These are phyloP conservation scores for Euphonia xanthogaster DNA, from an alignment of 2,797 vertebrate genomes.

Conservation along the genomic window DNA sequence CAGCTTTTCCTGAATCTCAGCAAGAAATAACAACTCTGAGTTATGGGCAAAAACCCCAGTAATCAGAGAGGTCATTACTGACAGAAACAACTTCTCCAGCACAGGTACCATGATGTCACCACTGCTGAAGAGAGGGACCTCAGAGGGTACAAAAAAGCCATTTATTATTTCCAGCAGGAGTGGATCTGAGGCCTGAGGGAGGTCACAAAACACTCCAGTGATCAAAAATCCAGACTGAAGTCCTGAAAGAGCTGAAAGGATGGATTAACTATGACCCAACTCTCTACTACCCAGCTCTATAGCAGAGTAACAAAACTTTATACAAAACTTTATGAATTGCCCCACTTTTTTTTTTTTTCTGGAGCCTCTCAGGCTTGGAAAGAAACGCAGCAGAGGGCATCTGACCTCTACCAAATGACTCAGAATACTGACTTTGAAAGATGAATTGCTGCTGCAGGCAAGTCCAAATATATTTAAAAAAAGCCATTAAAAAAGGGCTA, in stretches of 20 bases:
- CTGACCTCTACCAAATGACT: background rate
- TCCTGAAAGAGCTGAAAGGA: background rate
- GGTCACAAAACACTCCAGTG: background rate
- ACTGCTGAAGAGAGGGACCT: background rate
- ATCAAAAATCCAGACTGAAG: slow-evolving; percentile 4
- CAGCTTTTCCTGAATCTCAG: slow-evolving; percentile 15
- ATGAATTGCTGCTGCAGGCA: background rate
- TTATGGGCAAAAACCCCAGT: slow-evolving; percentile 14
- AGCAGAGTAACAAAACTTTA: background rate
- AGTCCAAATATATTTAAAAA: background rate
- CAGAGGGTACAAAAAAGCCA: background rate
- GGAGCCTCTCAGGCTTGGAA: background rate
- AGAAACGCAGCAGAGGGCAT: background rate
- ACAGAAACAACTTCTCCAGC: slow-evolving; percentile 25
- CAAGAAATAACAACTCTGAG: slow-evolving; percentile 49
- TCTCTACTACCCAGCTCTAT: background rate
- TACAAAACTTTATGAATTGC: background rate
- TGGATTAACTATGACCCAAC: background rate
- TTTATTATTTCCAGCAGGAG: background rate
- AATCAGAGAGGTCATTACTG: slow-evolving; percentile 47
- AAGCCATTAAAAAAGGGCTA: too few species aligned
- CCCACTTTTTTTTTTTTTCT: background rate
- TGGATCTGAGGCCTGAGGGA: background rate
- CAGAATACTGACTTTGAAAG: background rate
- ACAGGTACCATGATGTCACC: slow-evolving; percentile 16